Evolutionary conservation across 2,888 invertebrate genomes (phyloP).

Genomic region (Leptogaster cylindrica): DNA sequence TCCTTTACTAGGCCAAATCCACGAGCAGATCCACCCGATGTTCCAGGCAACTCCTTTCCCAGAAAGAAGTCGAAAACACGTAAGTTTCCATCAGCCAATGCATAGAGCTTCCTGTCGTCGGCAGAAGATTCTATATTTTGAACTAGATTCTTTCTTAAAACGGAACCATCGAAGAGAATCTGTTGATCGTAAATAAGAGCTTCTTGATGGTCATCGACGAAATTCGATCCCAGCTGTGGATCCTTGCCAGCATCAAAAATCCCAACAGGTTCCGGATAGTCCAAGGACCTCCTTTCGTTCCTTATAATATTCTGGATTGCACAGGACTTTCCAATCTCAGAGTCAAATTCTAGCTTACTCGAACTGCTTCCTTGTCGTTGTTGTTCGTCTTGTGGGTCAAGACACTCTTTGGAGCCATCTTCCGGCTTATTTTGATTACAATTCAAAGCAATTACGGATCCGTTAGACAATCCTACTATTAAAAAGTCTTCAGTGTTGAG

Average conservation of each 20-base stretch:
- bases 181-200: conserved; percentile 57
- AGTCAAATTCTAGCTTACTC: conserved; percentile 40
- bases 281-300: conserved; percentile 53
- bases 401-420: too few relatives aligned
- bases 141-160: conserved; percentile 56
- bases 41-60: conserved; percentile 16
- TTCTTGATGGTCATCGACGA: too few relatives aligned
- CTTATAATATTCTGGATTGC: conserved; percentile 61
- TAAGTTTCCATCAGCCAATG: conserved; percentile 55
- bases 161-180: conserved; percentile 55
- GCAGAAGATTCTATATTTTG: conserved; percentile 56
- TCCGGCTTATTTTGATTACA: conserved; percentile 52
- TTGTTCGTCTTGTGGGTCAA: background rate
- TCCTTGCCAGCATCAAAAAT: background rate
- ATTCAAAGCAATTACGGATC: conserved; percentile 58
- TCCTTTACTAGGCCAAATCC: conserved; percentile 40
- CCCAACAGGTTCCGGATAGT: background rate
- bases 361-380: background rate
- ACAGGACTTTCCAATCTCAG: conserved; percentile 58
- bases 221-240: too few relatives aligned
- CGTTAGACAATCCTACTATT: conserved; percentile 59
- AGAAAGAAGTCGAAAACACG: conserved; percentile 55
- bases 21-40: background rate
- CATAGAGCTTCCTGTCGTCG: conserved; percentile 57
- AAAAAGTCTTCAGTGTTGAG: conserved; percentile 56